Conservation (phyloP, 2,113 vertebrate genomes). For the Pterocles gutturalis region DNA sequence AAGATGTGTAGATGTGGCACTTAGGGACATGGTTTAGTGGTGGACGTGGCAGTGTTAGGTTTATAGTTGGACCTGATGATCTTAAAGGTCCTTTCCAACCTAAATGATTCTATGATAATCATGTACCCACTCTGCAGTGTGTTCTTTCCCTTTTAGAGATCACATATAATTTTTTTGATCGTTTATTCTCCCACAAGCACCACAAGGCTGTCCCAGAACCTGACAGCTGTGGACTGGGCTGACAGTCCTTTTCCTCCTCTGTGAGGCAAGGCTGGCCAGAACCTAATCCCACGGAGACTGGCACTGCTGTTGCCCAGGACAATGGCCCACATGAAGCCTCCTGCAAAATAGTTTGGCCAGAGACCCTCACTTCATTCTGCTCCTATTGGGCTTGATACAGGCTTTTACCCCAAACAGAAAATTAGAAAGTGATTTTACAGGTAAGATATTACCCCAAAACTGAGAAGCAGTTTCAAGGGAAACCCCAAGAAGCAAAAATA, state of each 20-base stretch:
- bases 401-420: not conserved
- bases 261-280: not conserved
- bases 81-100: no score
- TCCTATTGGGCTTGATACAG: not conserved
- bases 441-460: not conserved
- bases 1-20: no score
- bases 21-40: no score
- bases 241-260: not conserved
- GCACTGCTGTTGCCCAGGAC: not conserved
- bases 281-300: not conserved
- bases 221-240: not conserved
- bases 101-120: not conserved
- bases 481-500: not conserved
- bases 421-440: not conserved
- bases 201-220: not conserved
- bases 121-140: not conserved
- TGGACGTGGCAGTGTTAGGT: no score
- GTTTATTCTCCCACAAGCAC: not conserved
- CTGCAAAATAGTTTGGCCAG: not conserved
- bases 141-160: not conserved
- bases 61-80: no score
- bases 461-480: not conserved
- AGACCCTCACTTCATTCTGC: not conserved
- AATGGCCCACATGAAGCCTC: not conserved
- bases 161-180: not conserved